Evolutionary conservation across 2,888 invertebrate species (phyloP), one percentile per base, ranked within the genome.

Genomic region (Drosophila kambysellisi): DNA sequence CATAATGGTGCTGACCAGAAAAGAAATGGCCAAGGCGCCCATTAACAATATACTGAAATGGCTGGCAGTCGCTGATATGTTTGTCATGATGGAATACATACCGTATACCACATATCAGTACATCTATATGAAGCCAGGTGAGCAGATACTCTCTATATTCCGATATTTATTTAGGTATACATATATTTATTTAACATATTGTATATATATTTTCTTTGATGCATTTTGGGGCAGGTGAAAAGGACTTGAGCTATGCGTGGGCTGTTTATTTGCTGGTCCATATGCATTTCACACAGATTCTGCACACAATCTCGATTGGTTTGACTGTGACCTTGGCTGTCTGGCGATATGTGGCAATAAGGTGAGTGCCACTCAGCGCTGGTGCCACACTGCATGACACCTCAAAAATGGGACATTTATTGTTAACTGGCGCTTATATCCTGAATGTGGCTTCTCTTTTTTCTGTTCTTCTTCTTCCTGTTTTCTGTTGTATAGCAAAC

Each of bases 231-330:
- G 5, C 97, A 78, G 98, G 98, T 11, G 95, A 98, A 58, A 98
- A 98, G 96, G 95, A 98, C 91, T 97, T 97, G 92, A 94, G 97
- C 63, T 97, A 97, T 92, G 94, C 95, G 4, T 97, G 97, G 97
- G 95, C 97, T 0, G 94, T 96, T 3, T 97, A 96, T 92, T 96
- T 97, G 11, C 94, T 97, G 71, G 96, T 98, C 87, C 98, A 98
- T 93, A 97, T 97, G 72, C 96, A 97, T 91, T 98, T 98, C 92
- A 96, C 97, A 17, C 98, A 98, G 93, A 96, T 96, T 17, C 95
- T 96, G 86, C 97, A 97, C 92, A 98, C 98, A 2, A 97, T 98
- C 77, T 98, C 98, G 0, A 98, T 98, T 87, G 98, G 97, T 94
- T 93, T 99, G 83, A 99, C 99, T 0, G 97, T 99, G 4, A 97